Base-by-base conservation (phyloP, 2,888 invertebrate genomes). In the Sinohyriopsis cumingii region DNA sequence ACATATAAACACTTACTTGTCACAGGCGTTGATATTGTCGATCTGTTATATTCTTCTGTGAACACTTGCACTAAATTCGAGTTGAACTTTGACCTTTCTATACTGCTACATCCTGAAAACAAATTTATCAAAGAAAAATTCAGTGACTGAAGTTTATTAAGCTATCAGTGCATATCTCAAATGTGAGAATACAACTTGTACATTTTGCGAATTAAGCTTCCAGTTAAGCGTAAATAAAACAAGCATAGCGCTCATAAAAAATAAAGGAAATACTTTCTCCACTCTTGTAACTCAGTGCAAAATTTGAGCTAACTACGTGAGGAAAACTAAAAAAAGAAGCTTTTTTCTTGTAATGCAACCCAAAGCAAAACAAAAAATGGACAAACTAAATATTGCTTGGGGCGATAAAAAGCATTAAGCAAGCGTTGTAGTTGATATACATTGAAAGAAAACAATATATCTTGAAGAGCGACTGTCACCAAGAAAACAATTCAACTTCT, bases 11-110 rank as follows among this genome's bases (percentile, higher is more conserved):
- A 64, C 75, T 69, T 71, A 77, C 75, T 66, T 68, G 71, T 66
- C 65, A 56, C 59, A 55, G 66, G 63, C 56, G 33, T 63, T 45
- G 68, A 53, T 62, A 60, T 63, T 55, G 73, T 72, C 24, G 79
- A 72, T 67, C 86, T 73, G 59, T 82, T 82, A 82, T 93, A 95
- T 90, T 97, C 97, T 53, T 94, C 94, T 80, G 94, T 94, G 88
- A 97, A 96, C 70, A 95, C 94, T 82, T 94, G 94, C 80, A 96
- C 93, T 62, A 98, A 92, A 87, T 97, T 96, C 24, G 92, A 92
- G 89, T 96, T 97, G 91, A 97, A 96, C 67, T 93, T 92, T 15
- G 93, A 92, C 75, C 95, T 94, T 88, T 97, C 96, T 0, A 92
- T 90, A 67, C 94, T 92, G 69, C 93, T 93, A 89, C 97, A 97